These are phyloP conservation scores for Pyrgus malvae DNA, from an alignment of 2,888 invertebrate genomes.

Conservation along the genomic window DNA sequence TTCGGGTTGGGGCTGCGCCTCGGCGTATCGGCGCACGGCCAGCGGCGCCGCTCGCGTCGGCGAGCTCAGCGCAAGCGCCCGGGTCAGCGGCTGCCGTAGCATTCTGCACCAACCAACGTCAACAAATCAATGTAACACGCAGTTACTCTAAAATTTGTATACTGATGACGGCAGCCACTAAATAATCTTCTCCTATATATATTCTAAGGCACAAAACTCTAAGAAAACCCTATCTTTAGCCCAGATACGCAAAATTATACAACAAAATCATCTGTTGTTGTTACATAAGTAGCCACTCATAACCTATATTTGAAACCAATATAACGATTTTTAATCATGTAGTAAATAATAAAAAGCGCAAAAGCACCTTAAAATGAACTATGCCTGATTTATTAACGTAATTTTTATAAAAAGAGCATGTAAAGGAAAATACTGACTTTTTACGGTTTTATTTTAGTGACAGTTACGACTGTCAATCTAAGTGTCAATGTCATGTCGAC, in stretches of 20 bases:
- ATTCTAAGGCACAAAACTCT: neutral
- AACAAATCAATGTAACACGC: slow-evolving; percentile 35
- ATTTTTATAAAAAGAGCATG: slow-evolving; percentile 1
- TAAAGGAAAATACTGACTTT: slow-evolving; percentile 22
- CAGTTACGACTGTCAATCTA: neutral
- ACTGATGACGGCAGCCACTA: neutral
- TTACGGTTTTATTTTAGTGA: slow-evolving; percentile 8
- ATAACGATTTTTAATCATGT: neutral
- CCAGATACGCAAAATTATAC: slow-evolving; percentile 25
- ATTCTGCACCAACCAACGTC: slow-evolving; percentile 69
- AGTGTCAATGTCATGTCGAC: neutral
- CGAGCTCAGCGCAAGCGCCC: slow-evolving; percentile 82
- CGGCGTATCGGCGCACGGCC: slow-evolving; percentile 72
- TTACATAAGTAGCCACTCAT: slow-evolving; percentile 76
- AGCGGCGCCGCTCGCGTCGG: slow-evolving; percentile 64
- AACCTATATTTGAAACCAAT: slow-evolving; percentile 55
- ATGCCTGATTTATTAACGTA: neutral
- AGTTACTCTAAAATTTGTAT: slow-evolving; percentile 29
- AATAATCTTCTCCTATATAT: neutral
- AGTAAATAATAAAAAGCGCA: neutral
- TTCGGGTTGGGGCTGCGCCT: slow-evolving; percentile 82
- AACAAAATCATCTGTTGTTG: slow-evolving; percentile 61
- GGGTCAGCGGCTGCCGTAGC: slow-evolving; percentile 89
- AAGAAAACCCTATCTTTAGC: neutral
- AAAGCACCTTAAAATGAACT: neutral